phyloP scores from a whole-genome alignment of 2,113 vertebrate species.

The Siniperca chuatsi region DNA sequence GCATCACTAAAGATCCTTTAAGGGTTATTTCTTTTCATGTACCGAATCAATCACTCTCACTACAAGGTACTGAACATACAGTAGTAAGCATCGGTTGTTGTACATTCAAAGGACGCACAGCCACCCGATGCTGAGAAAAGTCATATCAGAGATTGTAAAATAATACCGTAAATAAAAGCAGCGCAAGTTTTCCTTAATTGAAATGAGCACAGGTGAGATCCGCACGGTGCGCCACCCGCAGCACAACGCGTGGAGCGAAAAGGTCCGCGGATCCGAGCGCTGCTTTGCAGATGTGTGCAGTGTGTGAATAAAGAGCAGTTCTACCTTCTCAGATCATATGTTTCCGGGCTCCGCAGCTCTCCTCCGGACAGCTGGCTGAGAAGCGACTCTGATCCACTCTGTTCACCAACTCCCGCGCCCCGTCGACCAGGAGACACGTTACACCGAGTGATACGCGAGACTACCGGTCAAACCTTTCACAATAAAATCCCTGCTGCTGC shows the following conservation, averaged over 20 bases:
- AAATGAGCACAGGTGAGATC: constrained; percentile 47
- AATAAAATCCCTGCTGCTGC: constrained; percentile 16
- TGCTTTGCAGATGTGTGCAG: neutral
- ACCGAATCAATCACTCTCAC: neutral
- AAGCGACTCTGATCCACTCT: constrained; percentile 30
- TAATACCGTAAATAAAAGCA: neutral
- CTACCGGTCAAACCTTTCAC: constrained; percentile 6
- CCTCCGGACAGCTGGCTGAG: constrained; percentile 42
- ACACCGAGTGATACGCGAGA: fast-evolving
- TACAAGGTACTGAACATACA: neutral
- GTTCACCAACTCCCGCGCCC: constrained; percentile 5
- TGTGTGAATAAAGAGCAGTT: neutral
- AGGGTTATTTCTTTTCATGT: neutral
- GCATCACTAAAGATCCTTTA: neutral
- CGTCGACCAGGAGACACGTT: constrained; percentile 11
- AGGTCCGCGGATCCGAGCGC: neutral
- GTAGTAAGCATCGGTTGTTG: neutral
- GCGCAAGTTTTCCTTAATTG: constrained; percentile 48
- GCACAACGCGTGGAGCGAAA: neutral
- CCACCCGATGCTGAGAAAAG: too few relatives aligned
- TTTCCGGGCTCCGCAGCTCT: constrained; percentile 32
- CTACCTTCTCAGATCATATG: constrained; percentile 63
- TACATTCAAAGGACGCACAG: neutral
- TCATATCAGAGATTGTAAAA: too few relatives aligned
- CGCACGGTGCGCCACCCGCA: constrained; percentile 14